Percentiles rank a stretch among this genome's conserved stretches.
phyloP scores from a whole-genome alignment of 2,113 vertebrate species.

The Rhinoptilus africanus region DNA sequence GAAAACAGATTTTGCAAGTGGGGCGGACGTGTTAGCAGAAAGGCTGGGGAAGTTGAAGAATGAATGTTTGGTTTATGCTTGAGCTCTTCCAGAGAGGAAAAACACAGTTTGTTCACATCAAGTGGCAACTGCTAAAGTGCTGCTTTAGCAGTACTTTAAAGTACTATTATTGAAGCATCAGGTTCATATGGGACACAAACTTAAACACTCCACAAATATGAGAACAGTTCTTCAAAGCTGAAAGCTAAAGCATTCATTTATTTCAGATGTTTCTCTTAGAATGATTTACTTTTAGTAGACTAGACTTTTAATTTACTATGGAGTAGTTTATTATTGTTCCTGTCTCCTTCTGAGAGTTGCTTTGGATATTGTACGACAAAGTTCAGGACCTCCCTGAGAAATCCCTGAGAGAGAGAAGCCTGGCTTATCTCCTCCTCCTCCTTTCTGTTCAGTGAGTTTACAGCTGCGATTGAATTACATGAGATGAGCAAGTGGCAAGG shows the following conservation, averaged over 20 bases:
- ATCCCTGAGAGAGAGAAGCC: neutral
- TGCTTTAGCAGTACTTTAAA: neutral
- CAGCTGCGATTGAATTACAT: neutral
- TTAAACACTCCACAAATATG: neutral
- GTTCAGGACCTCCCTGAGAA: neutral
- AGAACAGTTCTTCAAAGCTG: conserved; percentile 26
- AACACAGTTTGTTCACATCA: neutral
- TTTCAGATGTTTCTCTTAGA: conserved; percentile 28
- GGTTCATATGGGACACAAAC: neutral
- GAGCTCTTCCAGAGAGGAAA: neutral
- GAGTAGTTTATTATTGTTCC: conserved; percentile 10
- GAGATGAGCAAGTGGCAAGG: neutral
- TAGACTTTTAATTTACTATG: neutral
- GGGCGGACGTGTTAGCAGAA: neutral
- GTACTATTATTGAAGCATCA: neutral
- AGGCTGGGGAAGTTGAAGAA: neutral
- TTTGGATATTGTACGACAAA: neutral
- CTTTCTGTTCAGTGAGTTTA: neutral
- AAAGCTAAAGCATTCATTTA: conserved; percentile 4
- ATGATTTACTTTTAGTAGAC: neutral
- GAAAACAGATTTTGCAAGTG: neutral
- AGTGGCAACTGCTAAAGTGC: neutral
- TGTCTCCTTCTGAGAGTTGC: neutral
- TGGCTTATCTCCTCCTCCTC: neutral
- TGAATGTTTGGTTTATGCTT: neutral